phyloP scores from a whole-genome alignment of 2,888 invertebrate species.

The Cheilosia soror region DNA sequence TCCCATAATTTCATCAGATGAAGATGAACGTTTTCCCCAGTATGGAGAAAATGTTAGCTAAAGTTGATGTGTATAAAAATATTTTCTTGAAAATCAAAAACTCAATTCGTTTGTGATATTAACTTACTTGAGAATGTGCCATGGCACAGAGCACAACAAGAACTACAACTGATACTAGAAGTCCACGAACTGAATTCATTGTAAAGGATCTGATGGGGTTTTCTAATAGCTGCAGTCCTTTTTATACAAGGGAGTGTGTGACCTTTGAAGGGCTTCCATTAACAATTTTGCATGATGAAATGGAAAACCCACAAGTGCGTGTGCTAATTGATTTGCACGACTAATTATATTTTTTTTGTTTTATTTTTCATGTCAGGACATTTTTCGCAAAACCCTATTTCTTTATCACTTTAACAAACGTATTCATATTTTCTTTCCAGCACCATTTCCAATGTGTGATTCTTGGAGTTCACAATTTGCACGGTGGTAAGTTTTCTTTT shows the following conservation, averaged over 20 bases:
- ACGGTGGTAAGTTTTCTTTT: slow-evolving; percentile 16
- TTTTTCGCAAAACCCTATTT: neutral
- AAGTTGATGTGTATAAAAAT: neutral
- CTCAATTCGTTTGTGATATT: neutral
- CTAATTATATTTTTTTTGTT: neutral
- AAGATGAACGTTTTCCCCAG: slow-evolving; percentile 52
- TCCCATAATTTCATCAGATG: slow-evolving; percentile 14
- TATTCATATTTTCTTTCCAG: slow-evolving; percentile 4
- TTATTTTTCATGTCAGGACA: neutral
- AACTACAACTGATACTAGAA: slow-evolving; percentile 23
- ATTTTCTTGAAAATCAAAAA: neutral
- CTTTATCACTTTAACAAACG: neutral
- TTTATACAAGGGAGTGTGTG: slow-evolving; percentile 23
- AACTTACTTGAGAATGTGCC: slow-evolving; percentile 45
- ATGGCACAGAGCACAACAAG: slow-evolving; percentile 31
- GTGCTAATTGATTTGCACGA: neutral
- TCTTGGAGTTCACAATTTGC: neutral
- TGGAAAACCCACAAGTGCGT: neutral
- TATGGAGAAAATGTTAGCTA: slow-evolving; percentile 55
- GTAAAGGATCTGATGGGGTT: slow-evolving; percentile 21
- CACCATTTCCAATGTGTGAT: neutral
- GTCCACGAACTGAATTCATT: slow-evolving; percentile 48
- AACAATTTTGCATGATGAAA: neutral
- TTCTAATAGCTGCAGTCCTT: slow-evolving; percentile 11
- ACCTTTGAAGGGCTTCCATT: slow-evolving; percentile 28